These are phyloP conservation scores for Agrochola litura DNA, from an alignment of 2,888 invertebrate genomes.

Conservation along the genomic window DNA sequence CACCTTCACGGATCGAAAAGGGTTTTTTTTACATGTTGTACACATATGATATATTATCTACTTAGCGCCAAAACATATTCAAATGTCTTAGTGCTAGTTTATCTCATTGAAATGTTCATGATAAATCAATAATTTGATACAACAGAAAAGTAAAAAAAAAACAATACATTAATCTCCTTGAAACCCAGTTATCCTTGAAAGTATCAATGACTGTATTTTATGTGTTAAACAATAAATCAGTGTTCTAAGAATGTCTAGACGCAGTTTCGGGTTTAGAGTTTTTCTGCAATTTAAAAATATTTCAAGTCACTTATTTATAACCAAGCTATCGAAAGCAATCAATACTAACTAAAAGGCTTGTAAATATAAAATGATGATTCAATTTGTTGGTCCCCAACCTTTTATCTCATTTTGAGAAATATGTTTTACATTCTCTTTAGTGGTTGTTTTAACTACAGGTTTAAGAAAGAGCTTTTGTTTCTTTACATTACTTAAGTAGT, in stretches of 20 bases:
- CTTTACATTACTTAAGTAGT: conserved; percentile 48
- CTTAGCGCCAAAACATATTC: conserved; percentile 1
- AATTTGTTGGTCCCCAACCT: conserved; percentile 44
- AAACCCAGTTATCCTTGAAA: conserved; percentile 46
- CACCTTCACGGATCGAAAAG: too few relatives aligned
- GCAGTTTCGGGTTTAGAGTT: conserved; percentile 29
- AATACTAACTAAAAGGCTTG: conserved; percentile 50
- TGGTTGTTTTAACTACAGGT: conserved; percentile 26
- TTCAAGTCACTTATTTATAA: conserved; percentile 44
- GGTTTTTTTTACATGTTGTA: too few relatives aligned
- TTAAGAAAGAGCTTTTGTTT: conserved; percentile 34
- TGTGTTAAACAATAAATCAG: conserved; percentile 60
- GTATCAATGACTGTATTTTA: conserved; percentile 48
- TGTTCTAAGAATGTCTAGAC: conserved; percentile 52
- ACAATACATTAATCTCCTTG: conserved; percentile 28
- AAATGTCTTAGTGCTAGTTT: conserved; percentile 4
- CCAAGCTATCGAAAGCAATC: conserved; percentile 58
- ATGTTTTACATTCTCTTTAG: conserved; percentile 13
- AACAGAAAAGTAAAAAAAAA: conserved; percentile 26
- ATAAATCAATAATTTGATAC: conserved; percentile 50
- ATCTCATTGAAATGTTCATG: conserved; percentile 31
- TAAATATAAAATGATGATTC: conserved; percentile 54
- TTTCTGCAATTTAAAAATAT: conserved; percentile 51
- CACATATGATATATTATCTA: background rate
- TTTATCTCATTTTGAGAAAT: conserved; percentile 26